Conservation (phyloP, 53 echinoderm and acorn worm species). For the Luidia sarsii region DNA sequence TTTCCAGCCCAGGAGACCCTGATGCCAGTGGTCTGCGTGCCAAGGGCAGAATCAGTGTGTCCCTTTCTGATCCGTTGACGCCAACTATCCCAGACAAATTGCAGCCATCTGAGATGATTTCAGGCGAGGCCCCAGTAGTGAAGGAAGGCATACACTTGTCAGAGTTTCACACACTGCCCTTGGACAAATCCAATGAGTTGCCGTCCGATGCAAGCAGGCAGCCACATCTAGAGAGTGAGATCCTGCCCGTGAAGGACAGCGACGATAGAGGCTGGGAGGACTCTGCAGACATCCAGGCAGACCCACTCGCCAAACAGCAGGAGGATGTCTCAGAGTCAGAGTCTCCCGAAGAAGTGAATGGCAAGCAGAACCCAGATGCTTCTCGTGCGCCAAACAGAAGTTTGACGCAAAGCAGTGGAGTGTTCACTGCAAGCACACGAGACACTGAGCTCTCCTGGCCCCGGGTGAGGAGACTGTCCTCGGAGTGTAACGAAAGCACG, state of each 20-base stretch:
- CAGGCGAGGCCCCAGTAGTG: not conserved
- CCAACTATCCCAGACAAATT: too few relatives aligned
- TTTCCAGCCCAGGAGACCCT: too few relatives aligned
- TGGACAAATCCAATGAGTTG: not conserved
- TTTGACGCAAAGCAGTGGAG: conserved; percentile 65
- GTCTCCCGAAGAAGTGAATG: not conserved
- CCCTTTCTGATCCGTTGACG: too few relatives aligned
- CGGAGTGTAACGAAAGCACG: not conserved
- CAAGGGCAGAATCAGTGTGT: too few relatives aligned
- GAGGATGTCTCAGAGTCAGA: not conserved
- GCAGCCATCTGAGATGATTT: conserved; percentile 3
- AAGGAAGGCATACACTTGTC: conserved; percentile 4
- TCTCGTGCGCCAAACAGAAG: conserved; percentile 16
- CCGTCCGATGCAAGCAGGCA: not conserved
- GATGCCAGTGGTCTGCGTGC: too few relatives aligned
- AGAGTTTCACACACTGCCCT: conserved; percentile 6
- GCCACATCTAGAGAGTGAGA: too few relatives aligned
- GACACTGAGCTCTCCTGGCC: conserved; percentile 36
- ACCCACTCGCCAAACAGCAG: conserved; percentile 6
- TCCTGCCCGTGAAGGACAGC: too few relatives aligned
- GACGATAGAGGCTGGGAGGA: not conserved
- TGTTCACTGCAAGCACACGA: conserved; percentile 61
- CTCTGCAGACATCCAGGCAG: not conserved
- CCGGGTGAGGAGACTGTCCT: conserved; percentile 13
- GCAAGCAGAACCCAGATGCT: not conserved